A percentile compares a stretch with the other conserved stretches of the same genome.
Evolutionary conservation across 2,888 invertebrate genomes (phyloP).

Genomic region (Dryomyza anilis): DNA sequence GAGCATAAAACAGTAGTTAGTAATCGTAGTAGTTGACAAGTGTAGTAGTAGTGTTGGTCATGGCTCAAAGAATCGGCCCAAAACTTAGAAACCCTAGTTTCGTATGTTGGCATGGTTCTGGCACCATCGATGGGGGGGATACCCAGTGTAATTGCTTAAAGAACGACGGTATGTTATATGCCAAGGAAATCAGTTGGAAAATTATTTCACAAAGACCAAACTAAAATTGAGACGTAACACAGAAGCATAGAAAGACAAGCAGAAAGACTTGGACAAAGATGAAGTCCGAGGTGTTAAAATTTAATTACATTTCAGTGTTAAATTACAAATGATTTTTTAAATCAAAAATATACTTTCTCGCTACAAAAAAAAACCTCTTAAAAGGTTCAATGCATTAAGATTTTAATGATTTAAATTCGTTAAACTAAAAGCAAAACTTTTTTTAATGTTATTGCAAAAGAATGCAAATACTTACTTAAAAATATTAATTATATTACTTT

Average conservation of each 20-base stretch:
- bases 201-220: slow-evolving; percentile 23
- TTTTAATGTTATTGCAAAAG: no score
- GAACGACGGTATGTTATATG: slow-evolving; percentile 31
- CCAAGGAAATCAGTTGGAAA: slow-evolving; percentile 37
- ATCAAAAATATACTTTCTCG: no score
- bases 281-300: not conserved
- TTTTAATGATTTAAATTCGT: no score
- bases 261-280: not conserved
- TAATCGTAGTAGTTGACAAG: not conserved
- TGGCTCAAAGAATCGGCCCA: not conserved
- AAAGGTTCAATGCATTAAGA: no score
- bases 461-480: no score
- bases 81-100: not conserved
- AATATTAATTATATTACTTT: no score
- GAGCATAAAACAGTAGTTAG: slow-evolving; percentile 17
- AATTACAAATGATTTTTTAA: not conserved
- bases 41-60: not conserved
- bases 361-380: no score
- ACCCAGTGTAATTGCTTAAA: slow-evolving; percentile 59
- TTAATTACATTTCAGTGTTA: not conserved
- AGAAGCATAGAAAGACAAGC: not conserved
- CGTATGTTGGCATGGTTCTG: not conserved
- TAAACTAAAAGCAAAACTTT: no score
- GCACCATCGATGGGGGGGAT: slow-evolving; percentile 51
- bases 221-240: slow-evolving; percentile 33